phyloP scores from a whole-genome alignment of 2,113 vertebrate species.

The Shinisaurus crocodilurus region DNA sequence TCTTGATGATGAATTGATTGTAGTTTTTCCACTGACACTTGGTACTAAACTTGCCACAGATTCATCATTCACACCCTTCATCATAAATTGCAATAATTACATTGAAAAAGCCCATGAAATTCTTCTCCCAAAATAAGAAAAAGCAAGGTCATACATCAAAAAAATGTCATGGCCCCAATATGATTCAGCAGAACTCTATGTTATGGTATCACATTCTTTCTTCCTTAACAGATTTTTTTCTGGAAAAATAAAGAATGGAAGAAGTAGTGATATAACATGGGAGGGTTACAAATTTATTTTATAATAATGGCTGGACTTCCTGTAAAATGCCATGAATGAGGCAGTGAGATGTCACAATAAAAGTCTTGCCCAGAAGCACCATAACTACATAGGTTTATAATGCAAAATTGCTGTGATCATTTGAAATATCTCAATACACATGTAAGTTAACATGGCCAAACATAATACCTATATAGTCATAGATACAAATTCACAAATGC shows the following conservation, averaged over 20 bases:
- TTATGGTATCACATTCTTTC: not conserved
- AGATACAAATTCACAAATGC: not conserved
- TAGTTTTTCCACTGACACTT: constrained; percentile 25
- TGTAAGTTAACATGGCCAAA: not conserved
- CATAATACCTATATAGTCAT: not conserved
- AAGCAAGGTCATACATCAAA: not conserved
- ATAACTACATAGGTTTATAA: not conserved
- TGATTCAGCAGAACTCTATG: not conserved
- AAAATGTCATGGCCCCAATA: not conserved
- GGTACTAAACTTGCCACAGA: constrained; percentile 18
- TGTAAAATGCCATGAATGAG: no score
- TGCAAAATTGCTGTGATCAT: not conserved
- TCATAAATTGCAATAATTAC: constrained; percentile 35
- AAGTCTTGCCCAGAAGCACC: no score
- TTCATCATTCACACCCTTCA: constrained; percentile 30
- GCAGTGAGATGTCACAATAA: no score
- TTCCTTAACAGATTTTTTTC: no score
- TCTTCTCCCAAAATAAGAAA: not conserved
- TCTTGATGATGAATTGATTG: constrained; percentile 17
- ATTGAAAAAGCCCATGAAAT: constrained; percentile 7
- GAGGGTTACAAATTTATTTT: no score
- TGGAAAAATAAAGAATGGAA: no score
- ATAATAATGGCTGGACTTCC: no score
- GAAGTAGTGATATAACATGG: no score
- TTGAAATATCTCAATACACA: not conserved